These are phyloP conservation scores for Psammodynastes pulverulentus DNA, from an alignment of 2,113 vertebrate genomes.

Conservation along the genomic window DNA sequence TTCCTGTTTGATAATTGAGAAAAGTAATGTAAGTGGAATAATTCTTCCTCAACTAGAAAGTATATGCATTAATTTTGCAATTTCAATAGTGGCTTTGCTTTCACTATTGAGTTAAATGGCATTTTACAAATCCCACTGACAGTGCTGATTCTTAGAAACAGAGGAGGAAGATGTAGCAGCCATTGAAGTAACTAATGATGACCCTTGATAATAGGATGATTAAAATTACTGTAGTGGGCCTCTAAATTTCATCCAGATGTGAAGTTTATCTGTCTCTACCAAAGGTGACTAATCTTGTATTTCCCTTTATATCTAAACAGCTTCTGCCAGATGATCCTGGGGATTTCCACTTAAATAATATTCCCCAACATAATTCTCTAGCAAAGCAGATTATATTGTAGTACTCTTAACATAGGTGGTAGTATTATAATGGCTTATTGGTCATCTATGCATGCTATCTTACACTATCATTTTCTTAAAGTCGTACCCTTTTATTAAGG, in stretches of 20 bases:
- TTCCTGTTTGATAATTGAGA: background rate
- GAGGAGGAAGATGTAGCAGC: background rate
- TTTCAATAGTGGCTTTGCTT: background rate
- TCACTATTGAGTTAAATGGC: background rate
- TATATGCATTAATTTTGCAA: background rate
- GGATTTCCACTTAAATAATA: background rate
- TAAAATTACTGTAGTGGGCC: background rate
- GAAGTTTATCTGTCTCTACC: background rate
- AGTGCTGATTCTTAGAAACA: background rate
- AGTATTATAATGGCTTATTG: background rate
- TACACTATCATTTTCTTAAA: background rate
- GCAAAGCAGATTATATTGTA: background rate
- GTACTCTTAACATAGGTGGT: background rate
- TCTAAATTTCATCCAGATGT: background rate
- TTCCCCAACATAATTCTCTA: background rate
- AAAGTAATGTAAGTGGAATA: background rate
- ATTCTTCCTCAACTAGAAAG: background rate
- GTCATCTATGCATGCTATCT: background rate
- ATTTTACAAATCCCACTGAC: background rate
- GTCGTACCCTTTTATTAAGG: background rate
- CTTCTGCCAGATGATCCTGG: background rate
- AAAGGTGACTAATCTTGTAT: background rate
- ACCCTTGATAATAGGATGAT: background rate
- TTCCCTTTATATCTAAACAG: background rate
- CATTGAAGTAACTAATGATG: background rate